These are phyloP conservation scores for Hirtodrosophila histrioides DNA, from an alignment of 2,888 invertebrate species.

Conservation along the genomic window DNA sequence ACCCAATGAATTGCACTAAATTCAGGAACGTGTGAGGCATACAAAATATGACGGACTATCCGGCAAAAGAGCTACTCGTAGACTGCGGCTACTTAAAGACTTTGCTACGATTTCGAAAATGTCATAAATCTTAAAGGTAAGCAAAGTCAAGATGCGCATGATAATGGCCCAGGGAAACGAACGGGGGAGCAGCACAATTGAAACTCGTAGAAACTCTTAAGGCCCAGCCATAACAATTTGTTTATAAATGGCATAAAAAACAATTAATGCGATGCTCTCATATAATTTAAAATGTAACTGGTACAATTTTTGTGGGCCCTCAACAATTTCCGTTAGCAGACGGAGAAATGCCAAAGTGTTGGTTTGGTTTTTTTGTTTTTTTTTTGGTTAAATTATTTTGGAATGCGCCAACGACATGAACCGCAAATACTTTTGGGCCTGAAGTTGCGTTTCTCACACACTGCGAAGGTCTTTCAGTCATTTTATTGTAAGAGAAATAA, in stretches of 20 bases:
- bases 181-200: not conserved
- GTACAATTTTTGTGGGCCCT: conserved; percentile 37
- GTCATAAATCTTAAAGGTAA: conserved; percentile 62
- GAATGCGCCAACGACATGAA: conserved; percentile 53
- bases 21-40: conserved; percentile 60
- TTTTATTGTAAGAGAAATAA: conserved; percentile 45
- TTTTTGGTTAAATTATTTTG: conserved; percentile 44
- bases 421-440: conserved; percentile 40
- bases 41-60: conserved; percentile 14
- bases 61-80: conserved; percentile 17
- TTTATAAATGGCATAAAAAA: conserved; percentile 51
- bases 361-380: conserved; percentile 23
- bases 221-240: conserved; percentile 36
- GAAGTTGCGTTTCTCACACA: conserved; percentile 18
- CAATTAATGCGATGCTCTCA: conserved; percentile 33
- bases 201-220: conserved; percentile 6
- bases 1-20: conserved; percentile 70
- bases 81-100: conserved; percentile 39
- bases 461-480: conserved; percentile 21
- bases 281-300: conserved; percentile 61
- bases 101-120: conserved; percentile 53
- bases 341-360: conserved; percentile 55
- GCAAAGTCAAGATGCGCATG: conserved; percentile 57
- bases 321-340: conserved; percentile 33
- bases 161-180: conserved; percentile 42